Evolutionary conservation across 1,140 invertebrate species (phyloP).

Genomic region (Andricus grossulariae): DNA sequence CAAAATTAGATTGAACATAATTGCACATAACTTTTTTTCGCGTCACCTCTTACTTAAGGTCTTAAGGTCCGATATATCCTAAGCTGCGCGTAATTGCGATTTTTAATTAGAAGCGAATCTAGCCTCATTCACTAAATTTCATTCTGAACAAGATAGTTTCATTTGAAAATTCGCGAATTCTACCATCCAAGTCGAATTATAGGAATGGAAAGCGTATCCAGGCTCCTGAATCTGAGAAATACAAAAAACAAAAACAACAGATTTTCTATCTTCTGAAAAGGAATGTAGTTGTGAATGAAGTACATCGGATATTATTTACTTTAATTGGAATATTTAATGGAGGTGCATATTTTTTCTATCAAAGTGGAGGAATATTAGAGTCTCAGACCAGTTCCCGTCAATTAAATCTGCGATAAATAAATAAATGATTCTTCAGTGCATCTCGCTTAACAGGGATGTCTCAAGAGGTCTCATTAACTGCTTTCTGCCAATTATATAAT

Average conservation of each 20-base stretch:
- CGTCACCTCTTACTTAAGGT: neutral
- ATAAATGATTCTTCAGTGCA: constrained; percentile 63
- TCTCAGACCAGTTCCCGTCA: constrained; percentile 66
- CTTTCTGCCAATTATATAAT: constrained; percentile 71
- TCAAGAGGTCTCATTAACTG: constrained; percentile 71
- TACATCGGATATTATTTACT: neutral
- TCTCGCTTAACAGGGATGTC: constrained; percentile 60
- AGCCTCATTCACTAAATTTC: neutral
- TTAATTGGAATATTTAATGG: constrained; percentile 7
- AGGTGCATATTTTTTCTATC: neutral
- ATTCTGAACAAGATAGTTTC: neutral
- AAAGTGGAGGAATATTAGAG: constrained; percentile 42
- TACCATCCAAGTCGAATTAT: no score
- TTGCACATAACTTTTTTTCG: constrained; percentile 44
- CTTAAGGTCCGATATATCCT: constrained; percentile 2
- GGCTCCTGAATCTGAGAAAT: no score
- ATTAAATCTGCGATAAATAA: constrained; percentile 68
- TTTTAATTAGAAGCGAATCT: neutral
- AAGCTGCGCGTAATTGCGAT: constrained; percentile 24
- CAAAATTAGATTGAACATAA: constrained; percentile 23
- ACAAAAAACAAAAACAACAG: no score
- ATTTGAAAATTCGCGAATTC: neutral
- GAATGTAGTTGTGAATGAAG: no score
- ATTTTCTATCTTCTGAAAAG: no score
- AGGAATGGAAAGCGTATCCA: no score